Percentiles rank a stretch among this genome's conserved stretches.
phyloP scores from a whole-genome alignment of 1,140 invertebrate species.

The Brachionus koreanus region DNA sequence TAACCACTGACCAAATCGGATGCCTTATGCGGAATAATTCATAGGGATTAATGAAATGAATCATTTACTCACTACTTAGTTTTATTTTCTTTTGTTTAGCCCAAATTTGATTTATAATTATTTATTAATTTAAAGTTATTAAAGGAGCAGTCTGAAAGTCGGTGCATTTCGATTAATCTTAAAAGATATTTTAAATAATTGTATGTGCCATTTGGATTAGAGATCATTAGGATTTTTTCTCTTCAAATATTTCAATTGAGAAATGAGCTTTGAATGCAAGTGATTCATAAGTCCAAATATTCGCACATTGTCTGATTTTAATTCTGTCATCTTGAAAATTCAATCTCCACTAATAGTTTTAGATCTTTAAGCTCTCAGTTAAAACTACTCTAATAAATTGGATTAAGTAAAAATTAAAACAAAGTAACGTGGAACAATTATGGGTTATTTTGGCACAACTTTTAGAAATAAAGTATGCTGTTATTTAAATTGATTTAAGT shows the following conservation, averaged over 20 bases:
- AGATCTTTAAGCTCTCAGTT: no score
- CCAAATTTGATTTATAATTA: slow-evolving; percentile 34
- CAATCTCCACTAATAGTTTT: background rate
- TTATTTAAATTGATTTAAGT: no score
- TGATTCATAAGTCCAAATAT: background rate
- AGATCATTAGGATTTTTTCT: slow-evolving; percentile 24
- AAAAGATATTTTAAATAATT: slow-evolving; percentile 29
- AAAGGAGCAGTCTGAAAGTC: slow-evolving; percentile 40
- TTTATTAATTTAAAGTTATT: slow-evolving; percentile 37
- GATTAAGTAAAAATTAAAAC: background rate
- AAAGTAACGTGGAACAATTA: background rate
- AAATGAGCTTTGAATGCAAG: background rate
- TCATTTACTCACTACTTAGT: slow-evolving; percentile 1
- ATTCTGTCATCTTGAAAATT: background rate
- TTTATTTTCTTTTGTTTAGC: background rate
- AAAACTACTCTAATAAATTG: no score
- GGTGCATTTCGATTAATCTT: slow-evolving; percentile 36
- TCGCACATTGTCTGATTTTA: background rate
- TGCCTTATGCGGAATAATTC: background rate
- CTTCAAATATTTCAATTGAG: slow-evolving; percentile 1
- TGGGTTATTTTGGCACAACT: no score
- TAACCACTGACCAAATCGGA: background rate
- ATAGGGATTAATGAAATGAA: slow-evolving; percentile 11
- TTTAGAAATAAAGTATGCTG: no score
- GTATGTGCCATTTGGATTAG: slow-evolving; percentile 34